Evolutionary conservation across 2,888 invertebrate species (phyloP).

Genomic region (Agrochola litura): DNA sequence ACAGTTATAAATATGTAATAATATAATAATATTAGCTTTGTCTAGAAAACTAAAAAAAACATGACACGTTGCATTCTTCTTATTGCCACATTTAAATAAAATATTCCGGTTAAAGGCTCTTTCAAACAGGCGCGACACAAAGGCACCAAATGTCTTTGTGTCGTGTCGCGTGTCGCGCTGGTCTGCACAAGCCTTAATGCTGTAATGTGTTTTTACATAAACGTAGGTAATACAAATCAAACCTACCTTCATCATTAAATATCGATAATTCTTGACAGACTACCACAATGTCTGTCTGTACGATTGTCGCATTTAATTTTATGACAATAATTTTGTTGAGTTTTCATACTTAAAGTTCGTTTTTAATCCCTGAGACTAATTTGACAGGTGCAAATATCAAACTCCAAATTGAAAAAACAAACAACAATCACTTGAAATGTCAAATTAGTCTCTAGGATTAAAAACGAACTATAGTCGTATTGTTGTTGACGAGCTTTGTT

Average conservation of each 20-base stretch:
- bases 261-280: constrained; percentile 10
- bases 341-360: constrained; percentile 41
- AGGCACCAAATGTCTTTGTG: too few species aligned
- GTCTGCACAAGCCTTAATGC: too few species aligned
- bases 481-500: constrained; percentile 63
- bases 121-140: too few species aligned
- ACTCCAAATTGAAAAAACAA: too few species aligned
- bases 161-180: too few species aligned
- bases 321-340: constrained; percentile 63
- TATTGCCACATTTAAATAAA: constrained; percentile 10
- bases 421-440: too few species aligned
- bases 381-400: too few species aligned
- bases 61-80: neutral
- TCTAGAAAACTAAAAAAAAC: neutral
- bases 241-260: neutral
- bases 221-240: constrained; percentile 2
- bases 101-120: neutral
- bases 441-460: too few species aligned
- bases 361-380: too few species aligned
- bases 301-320: constrained; percentile 45
- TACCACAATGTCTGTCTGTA: constrained; percentile 7
- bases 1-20: neutral
- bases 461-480: constrained; percentile 22
- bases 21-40: neutral
- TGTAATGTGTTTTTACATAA: neutral